These are phyloP conservation scores for Amiota communis DNA, from an alignment of 2,888 invertebrate genomes.

Conservation along the genomic window DNA sequence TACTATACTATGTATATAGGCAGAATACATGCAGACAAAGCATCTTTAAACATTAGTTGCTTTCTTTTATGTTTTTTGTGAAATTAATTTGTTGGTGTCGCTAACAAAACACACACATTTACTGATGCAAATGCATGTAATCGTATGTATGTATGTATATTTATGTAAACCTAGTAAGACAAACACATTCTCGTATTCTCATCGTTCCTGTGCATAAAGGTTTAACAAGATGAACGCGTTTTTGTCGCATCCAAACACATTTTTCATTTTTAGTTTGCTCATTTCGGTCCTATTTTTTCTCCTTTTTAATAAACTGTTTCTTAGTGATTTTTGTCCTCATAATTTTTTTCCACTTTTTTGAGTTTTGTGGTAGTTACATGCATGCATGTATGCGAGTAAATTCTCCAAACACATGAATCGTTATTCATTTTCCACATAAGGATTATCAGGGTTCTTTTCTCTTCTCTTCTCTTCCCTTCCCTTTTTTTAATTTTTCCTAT, in stretches of 20 bases:
- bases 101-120: too few species aligned
- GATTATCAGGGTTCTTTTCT: conserved; percentile 1
- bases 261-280: conserved; percentile 54
- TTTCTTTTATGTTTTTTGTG: too few species aligned
- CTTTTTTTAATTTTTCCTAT: not conserved
- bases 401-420: conserved; percentile 12
- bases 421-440: conserved; percentile 5
- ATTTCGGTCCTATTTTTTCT: conserved; percentile 39
- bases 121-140: too few species aligned
- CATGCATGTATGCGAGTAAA: not conserved
- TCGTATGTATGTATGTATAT: too few species aligned
- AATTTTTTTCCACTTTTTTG: too few species aligned
- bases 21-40: too few species aligned
- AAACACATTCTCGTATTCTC: too few species aligned
- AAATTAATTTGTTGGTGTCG: too few species aligned
- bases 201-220: not conserved
- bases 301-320: conserved; percentile 59
- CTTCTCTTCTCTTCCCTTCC: not conserved
- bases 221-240: conserved; percentile 4
- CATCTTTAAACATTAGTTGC: too few species aligned
- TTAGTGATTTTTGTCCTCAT: too few species aligned
- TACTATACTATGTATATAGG: too few species aligned
- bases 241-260: conserved; percentile 42
- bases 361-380: not conserved
- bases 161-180: too few species aligned